Evolutionary conservation across 1,140 invertebrate species (phyloP), one percentile per base, ranked within the genome.

Genomic region (Zaprionus camerounensis): DNA sequence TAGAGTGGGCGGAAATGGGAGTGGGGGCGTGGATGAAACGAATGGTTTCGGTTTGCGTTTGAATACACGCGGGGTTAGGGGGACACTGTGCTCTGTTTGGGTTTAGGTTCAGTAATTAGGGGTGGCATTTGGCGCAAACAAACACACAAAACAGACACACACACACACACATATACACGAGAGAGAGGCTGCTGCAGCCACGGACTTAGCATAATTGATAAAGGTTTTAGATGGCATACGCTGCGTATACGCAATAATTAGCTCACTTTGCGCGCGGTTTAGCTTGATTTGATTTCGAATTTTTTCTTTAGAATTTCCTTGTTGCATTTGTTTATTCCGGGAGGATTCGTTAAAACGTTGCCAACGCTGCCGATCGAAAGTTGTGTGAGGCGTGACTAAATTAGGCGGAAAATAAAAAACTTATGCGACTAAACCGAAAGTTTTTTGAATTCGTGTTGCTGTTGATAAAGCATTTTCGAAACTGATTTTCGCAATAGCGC

Each of bases 391-490:
- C 36, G 49, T 57, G 71, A 80, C 83, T 59, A 87, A 88, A 84
- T 74, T 70, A 85, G 79, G 57, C 41, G 65, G n/a, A 46, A 17
- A 46, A 46, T 17, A 90, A 64, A 82, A 88, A 85, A 90, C 66
- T 85, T 90, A 90, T 85, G 85, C 85, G 85, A 90, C 85, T 90
- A 90, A 90, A 90, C 86, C 86, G 85, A 90, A 90, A 90, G 81
- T 90, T 90, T 90, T 90, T 90, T 76, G 79, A 90, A 90, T 90
- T 79, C 84, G 85, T 90, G 85, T 85, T 90, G 85, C 85, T 90
- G 85, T 90, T 90, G 85, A 90, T 82, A 90, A 90, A 90, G 85
- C 85, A 90, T 90, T 85, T 90, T 90, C 85, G 85, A 90, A 90
- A 90, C 85, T 90, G 85, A 90, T 90, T 90, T 78, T 85, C 75